Conservation (phyloP, 2,888 invertebrate species). For the Gasteruption jaculator region DNA sequence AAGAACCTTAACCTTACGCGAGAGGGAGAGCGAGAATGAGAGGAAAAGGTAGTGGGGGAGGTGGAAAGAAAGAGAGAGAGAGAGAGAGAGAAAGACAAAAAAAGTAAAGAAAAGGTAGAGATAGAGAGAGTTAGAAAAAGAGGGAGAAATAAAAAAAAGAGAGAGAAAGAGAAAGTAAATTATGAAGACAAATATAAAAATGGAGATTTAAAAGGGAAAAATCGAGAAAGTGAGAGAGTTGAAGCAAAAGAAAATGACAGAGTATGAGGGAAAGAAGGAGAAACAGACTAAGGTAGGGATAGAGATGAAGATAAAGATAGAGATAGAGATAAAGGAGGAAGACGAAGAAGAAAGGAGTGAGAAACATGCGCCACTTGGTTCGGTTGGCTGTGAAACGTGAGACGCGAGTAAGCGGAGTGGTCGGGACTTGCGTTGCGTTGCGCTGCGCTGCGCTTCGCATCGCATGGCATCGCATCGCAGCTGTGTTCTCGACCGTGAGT, state of each 20-base stretch:
- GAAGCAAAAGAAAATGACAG: conserved; percentile 16
- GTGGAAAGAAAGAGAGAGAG: conserved; percentile 9
- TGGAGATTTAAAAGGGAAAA: conserved; percentile 11
- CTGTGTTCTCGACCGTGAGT: too few species aligned
- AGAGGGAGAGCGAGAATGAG: too few species aligned
- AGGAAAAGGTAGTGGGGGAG: conserved; percentile 14
- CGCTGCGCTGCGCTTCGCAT: conserved; percentile 28
- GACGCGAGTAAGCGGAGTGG: too few species aligned
- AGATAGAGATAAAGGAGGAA: conserved; percentile 1
- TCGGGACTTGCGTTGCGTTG: conserved; percentile 16
- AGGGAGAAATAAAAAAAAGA: conserved; percentile 16
- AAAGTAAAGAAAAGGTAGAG: conserved; percentile 21
- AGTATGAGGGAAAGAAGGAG: too few species aligned
- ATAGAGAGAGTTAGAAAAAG: too few species aligned
- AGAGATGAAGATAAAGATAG: conserved; percentile 7
- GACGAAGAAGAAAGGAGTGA: conserved; percentile 23
- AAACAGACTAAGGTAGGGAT: conserved; percentile 15
- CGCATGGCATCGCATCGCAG: too few species aligned
- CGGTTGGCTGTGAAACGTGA: conserved; percentile 36
- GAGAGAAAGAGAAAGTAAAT: conserved; percentile 2
- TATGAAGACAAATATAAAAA: conserved; percentile 19
- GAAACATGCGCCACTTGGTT: conserved; percentile 30
- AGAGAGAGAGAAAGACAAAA: conserved; percentile 5
- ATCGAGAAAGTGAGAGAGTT: conserved; percentile 4
- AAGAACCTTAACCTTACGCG: too few species aligned